A percentile compares a stretch with the other conserved stretches of the same genome.
Evolutionary conservation across 53 echinoderm and acorn worm species (phyloP).

Genomic region (Stichopus horrens): DNA sequence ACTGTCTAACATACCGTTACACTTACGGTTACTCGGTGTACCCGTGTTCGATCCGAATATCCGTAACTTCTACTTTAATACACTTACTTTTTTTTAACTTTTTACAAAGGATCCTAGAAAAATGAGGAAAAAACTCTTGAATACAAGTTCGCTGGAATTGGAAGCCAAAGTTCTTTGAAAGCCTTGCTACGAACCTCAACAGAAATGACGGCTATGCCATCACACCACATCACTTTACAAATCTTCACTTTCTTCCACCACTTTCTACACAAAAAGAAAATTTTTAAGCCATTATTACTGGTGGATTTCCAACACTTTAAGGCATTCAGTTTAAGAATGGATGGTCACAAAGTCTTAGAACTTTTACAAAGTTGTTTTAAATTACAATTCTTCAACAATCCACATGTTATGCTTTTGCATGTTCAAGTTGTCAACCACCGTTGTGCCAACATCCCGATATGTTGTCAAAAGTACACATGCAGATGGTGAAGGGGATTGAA

Average conservation of each 20-base stretch:
- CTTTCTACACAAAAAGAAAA: background rate
- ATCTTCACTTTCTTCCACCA: background rate
- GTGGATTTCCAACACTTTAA: too few species aligned
- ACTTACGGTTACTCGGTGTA: background rate
- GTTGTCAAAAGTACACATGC: too few species aligned
- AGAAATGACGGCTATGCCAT: background rate
- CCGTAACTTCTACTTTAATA: background rate
- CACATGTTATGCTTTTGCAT: too few species aligned
- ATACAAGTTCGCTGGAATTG: slow-evolving; percentile 45
- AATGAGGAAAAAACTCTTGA: slow-evolving; percentile 37
- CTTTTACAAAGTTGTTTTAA: too few species aligned
- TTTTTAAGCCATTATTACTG: too few species aligned
- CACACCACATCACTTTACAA: background rate
- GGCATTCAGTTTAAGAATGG: too few species aligned
- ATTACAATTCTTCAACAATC: too few species aligned
- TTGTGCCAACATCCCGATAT: too few species aligned
- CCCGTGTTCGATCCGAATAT: slow-evolving; percentile 32
- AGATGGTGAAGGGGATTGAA: too few species aligned
- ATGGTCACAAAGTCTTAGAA: too few species aligned
- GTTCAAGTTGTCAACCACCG: too few species aligned
- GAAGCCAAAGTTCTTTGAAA: slow-evolving; percentile 50
- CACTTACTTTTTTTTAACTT: slow-evolving; percentile 1
- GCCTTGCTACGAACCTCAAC: slow-evolving; percentile 17
- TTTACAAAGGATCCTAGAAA: slow-evolving; percentile 30
- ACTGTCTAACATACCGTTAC: background rate